Percentiles rank a stretch among this genome's conserved stretches.
These are phyloP conservation scores for Corvus hawaiiensis DNA, from an alignment of 2,113 vertebrate species.

Conservation along the genomic window DNA sequence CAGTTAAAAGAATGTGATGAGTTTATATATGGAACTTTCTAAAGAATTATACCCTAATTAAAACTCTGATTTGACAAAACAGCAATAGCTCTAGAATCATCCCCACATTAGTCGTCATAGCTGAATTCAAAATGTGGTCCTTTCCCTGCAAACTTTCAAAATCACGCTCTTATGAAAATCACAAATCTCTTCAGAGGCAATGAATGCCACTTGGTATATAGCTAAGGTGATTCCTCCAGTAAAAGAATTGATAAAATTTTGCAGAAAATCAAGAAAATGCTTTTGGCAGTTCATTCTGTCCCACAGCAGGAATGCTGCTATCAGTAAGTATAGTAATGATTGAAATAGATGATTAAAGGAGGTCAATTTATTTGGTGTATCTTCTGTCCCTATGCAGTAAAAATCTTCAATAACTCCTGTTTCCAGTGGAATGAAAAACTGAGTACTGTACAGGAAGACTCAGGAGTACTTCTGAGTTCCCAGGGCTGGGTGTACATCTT, in stretches of 20 bases:
- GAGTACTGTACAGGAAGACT: neutral
- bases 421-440: neutral
- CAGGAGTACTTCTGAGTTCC: neutral
- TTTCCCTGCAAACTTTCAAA: neutral
- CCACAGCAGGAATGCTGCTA: neutral
- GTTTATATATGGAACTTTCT: neutral
- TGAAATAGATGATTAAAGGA: neutral
- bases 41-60: slow-evolving; percentile 36
- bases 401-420: neutral
- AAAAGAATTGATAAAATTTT: neutral
- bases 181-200: neutral
- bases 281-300: neutral
- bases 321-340: neutral
- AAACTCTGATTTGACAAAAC: slow-evolving; percentile 6
- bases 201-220: neutral
- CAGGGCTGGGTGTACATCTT: neutral
- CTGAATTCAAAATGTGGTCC: neutral
- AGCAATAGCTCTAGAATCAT: neutral
- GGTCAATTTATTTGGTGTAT: neutral
- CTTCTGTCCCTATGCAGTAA: neutral
- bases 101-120: neutral
- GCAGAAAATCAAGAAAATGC: neutral
- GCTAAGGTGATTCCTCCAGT: neutral
- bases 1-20: neutral
- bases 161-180: neutral